Evolutionary conservation across 2,888 invertebrate genomes (phyloP), one percentile per base, ranked within the genome.

Genomic region (Argyresthia goedartella): DNA sequence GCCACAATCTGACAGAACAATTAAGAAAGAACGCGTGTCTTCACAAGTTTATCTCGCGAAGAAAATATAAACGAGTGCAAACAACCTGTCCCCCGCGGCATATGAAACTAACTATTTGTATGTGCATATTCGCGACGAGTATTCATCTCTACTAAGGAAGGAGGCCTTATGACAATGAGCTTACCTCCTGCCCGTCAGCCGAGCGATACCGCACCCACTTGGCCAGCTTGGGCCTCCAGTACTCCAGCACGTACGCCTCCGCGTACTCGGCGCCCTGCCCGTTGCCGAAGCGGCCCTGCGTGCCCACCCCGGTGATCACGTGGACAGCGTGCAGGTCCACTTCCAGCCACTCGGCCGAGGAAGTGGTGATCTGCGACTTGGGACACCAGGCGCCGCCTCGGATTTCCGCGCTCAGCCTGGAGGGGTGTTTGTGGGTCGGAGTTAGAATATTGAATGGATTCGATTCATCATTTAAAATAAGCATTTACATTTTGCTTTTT

Each of bases 371-470:
- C 73, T 92, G 92, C 50, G 90, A 88, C 76, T 91, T 91, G 10
- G 97, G 97, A 81, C 97, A 97, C 97, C 97, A 97, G 0, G 97
- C 97, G 47, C 97, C 97, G 11, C 96, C 95, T 66, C 92, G 91
- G 59, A 89, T 88, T 70, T 97, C 96, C 63, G 91, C 91, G 59
- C 93, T 91, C 61, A 96, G 87, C 74, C 97, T 97, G 89, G 11
- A 8, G 11, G 25, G 25, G 25, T 10, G 43, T 42, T 42, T n/a
- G n/a, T 25, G 25, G 25, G 25, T n/a, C n/a, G 25, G 25, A 25
- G 6, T 4, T 25, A 6, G 25, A n/a, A n/a, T n/a, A n/a, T n/a
- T n/a, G n/a, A n/a, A n/a, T n/a, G n/a, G n/a, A n/a, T n/a, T n/a
- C n/a, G n/a, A n/a, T n/a, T n/a, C n/a, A n/a, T n/a, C n/a, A n/a